phyloP scores from a whole-genome alignment of 2,113 vertebrate species.

The Odontophorus gujanensis region DNA sequence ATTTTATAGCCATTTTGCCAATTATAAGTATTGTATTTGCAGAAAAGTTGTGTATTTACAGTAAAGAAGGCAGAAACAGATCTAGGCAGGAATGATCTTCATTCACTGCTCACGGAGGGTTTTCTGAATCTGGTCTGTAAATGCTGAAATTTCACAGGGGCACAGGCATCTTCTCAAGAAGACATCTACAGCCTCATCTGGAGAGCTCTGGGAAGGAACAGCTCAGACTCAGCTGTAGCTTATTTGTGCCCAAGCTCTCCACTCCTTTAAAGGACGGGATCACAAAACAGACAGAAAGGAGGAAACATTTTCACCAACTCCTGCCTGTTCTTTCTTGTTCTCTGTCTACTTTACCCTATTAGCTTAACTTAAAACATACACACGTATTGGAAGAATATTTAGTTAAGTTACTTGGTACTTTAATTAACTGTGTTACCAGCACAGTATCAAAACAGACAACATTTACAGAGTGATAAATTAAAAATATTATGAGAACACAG shows the following conservation, averaged over 20 bases:
- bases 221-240: not conserved
- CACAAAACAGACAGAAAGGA: not conserved
- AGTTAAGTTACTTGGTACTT: not conserved
- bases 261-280: not conserved
- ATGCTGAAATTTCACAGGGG: not conserved
- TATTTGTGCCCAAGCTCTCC: not conserved
- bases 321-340: not conserved
- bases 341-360: not conserved
- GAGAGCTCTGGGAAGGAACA: not conserved
- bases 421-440: not conserved
- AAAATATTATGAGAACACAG: slow-evolving; percentile 8
- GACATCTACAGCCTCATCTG: not conserved
- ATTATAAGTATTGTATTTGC: not conserved
- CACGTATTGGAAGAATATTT: not conserved
- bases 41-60: not conserved
- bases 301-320: not conserved
- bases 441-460: not conserved
- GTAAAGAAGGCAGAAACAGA: not conserved
- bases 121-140: not conserved
- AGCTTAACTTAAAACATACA: not conserved
- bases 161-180: accelerated
- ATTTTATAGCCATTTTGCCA: not conserved
- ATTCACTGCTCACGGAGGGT: not conserved
- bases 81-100: not conserved
- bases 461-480: not conserved